Base-by-base conservation (phyloP, 2,888 invertebrate genomes). In the Taenaris catops region DNA sequence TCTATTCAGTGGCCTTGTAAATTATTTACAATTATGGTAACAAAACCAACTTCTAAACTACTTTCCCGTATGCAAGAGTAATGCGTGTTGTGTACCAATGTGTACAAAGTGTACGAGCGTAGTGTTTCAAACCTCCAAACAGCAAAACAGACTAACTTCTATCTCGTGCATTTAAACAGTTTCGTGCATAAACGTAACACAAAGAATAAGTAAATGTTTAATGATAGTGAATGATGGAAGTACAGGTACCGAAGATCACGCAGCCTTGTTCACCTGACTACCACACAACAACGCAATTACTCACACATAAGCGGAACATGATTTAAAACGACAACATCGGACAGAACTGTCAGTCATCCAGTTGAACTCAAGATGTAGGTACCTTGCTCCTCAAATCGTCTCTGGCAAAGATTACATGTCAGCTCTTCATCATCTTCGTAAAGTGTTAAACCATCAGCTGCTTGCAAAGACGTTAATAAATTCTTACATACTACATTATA, bases 361-460 rank as follows among this genome's bases (percentile, higher is more conserved):
- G 58, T 72, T 74, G 68, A 66, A 63, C 70, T 65, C 61, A 64
- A 71, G 74, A 74, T 80, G 89, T 91, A 92, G 81, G 89, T 91
- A 92, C 91, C 92, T 92, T 92, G 91, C 88, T 91, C 91, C 86
- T 91, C 91, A 90, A 91, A 92, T 75, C 91, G 91, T 88, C 91
- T 91, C 89, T 91, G 91, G 89, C 92, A 92, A 88, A 92, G 91
- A 80, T 91, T 91, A 86, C 92, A 92, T 88, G 89, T 90, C 81
- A 89, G 88, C 83, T 89, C 90, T 88, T 89, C 89, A 73, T 89
- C 89, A 84, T 90, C 89, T 76, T 89, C 86, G 79, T 87, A 87
- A 84, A 89, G 87, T 74, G 88, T 87, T 66, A 76, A 76, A 84
- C 89, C 90, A 72, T 89, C 88, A 88, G 90, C 90, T 90, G 90